Base-by-base conservation (phyloP, 2,113 vertebrate species). In the Pachypanchax playfairii region DNA sequence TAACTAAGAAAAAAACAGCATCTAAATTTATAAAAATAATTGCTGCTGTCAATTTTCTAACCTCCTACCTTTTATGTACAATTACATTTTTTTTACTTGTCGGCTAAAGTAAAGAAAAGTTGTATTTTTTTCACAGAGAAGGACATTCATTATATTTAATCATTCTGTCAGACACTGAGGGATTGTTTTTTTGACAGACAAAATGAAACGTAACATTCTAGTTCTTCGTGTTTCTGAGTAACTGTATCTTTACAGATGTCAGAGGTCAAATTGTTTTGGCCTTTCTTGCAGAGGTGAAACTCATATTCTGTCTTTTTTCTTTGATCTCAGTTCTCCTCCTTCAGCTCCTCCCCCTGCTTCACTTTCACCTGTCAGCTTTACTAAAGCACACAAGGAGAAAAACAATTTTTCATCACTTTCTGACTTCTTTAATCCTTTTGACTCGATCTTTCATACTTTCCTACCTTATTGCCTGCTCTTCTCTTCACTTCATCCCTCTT, bases 181-280 rank as follows among this genome's bases (percentile, higher is more conserved):
- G 9, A 3, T 10, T 42, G 0, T 10, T 18, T 18, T 41, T 41
- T 6, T 41, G 15, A 1, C 29, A 63, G 42, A 22, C 31, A 43
- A 9, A 42, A 60, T 49, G 59, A 68, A 48, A 42, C 51, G 6
- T 12, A 49, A 49, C 9, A 35, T 48, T 59, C 44, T 38, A 11
- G 1, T 20, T 25, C 47, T 63, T 29, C 33, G 39, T 38, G 36
- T n/a, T 35, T 72, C 59, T 63, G 52, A 41, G 72, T 54, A 65
- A 70, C 1, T 7, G 24, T 35, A 75, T 78, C 80, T 89, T 89
- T 88, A 85, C 65, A 79, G 77, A 72, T 73, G 84, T 77, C 81
- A 85, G 35, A 47, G 75, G 85, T 85, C 77, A 76, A 48, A 65
- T 10, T 55, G 43, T 15, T 44, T 50, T 65, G 57, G 42, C 61